Conservation (phyloP, 2,113 vertebrate genomes). For the Cyphomyrus plagiostoma region DNA sequence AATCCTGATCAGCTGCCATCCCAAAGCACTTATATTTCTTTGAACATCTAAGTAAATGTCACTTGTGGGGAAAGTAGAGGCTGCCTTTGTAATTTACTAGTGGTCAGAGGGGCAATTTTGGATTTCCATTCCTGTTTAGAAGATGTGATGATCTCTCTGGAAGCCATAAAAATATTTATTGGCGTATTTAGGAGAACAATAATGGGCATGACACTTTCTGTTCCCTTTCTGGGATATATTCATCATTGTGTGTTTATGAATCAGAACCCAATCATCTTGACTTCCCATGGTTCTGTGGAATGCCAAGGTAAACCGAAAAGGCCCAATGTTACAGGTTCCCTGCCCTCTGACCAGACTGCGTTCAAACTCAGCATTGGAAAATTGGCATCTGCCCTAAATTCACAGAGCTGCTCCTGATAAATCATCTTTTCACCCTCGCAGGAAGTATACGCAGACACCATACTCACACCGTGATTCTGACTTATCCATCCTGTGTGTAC, state of each 20-base stretch:
- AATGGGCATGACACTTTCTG: background rate
- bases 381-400: slow-evolving; percentile 22
- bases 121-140: background rate
- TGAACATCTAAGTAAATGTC: background rate
- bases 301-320: slow-evolving; percentile 39
- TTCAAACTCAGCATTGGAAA: slow-evolving; percentile 27
- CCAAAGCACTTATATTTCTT: background rate
- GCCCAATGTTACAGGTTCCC: background rate
- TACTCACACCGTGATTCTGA: background rate
- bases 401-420: slow-evolving; percentile 38
- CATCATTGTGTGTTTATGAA: slow-evolving; percentile 24
- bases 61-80: background rate
- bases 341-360: slow-evolving; percentile 21
- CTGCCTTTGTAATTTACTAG: background rate
- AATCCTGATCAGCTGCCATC: background rate
- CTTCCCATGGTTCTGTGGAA: slow-evolving; percentile 27
- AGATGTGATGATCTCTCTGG: background rate
- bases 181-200: background rate
- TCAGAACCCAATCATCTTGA: slow-evolving; percentile 41
- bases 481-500: background rate
- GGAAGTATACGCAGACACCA: background rate
- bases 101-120: background rate
- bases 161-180: background rate
- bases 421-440: background rate
- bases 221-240: background rate